Conservation (phyloP, 1,140 invertebrate species). For the Hyposmocoma kahamanoa region DNA sequence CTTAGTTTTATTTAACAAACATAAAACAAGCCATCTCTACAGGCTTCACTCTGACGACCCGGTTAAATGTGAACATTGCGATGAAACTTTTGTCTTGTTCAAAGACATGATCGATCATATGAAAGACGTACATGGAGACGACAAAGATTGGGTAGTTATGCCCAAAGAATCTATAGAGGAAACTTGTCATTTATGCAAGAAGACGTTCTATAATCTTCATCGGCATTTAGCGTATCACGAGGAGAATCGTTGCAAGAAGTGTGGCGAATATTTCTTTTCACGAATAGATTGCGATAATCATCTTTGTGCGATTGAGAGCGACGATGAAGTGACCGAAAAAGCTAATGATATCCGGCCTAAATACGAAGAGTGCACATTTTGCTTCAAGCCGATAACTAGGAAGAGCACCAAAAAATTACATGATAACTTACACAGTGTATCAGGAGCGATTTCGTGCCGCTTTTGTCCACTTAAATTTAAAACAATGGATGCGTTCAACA, state of each 20-base stretch:
- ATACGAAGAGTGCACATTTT: conserved; percentile 67
- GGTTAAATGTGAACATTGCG: conserved; percentile 64
- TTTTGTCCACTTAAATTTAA: conserved; percentile 67
- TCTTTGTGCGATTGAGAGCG: conserved; percentile 61
- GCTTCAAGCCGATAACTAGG: conserved; percentile 61
- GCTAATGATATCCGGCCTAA: conserved; percentile 19
- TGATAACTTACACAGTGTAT: conserved; percentile 48
- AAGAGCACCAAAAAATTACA: conserved; percentile 49
- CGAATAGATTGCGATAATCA: conserved; percentile 54
- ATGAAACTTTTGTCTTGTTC: conserved; percentile 62
- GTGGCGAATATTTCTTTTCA: conserved; percentile 64
- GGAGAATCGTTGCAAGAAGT: conserved; percentile 67
- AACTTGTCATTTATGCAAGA: conserved; percentile 62
- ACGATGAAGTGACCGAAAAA: conserved; percentile 37
- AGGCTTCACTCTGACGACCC: conserved; percentile 60
- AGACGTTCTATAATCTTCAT: conserved; percentile 61
- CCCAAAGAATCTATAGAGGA: conserved; percentile 58
- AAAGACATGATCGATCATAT: conserved; percentile 65
- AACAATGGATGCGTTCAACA: conserved; percentile 63
- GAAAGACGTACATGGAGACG: conserved; percentile 54
- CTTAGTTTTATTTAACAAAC: conserved; percentile 49
- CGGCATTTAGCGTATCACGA: conserved; percentile 67
- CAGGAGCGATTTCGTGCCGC: conserved; percentile 61
- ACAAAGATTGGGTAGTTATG: conserved; percentile 60
- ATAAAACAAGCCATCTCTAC: conserved; percentile 60